A percentile compares a stretch with the other conserved stretches of the same genome.
Evolutionary conservation across 1,140 invertebrate species (phyloP).

Genomic region (Hyles vespertilio): DNA sequence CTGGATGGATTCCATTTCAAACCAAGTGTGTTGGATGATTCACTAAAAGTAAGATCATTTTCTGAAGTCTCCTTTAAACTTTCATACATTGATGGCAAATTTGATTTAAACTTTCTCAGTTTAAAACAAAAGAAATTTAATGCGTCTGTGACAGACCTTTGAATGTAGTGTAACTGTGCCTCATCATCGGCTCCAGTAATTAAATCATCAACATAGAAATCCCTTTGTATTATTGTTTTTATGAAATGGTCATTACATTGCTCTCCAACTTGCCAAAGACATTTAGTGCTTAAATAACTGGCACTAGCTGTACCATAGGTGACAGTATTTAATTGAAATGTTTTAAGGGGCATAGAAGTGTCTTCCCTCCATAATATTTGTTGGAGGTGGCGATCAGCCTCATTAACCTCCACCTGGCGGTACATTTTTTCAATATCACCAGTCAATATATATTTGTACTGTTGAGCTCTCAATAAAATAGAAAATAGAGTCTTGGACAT

Average conservation of each 20-base stretch:
- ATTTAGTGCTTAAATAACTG: neutral
- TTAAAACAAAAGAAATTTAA: no score
- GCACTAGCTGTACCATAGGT: neutral
- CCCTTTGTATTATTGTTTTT: slow-evolving; percentile 30
- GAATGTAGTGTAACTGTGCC: slow-evolving; percentile 5
- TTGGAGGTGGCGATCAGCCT: neutral
- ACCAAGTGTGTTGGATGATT: slow-evolving; percentile 30
- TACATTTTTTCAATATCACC: slow-evolving; percentile 36
- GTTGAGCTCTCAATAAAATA: slow-evolving; percentile 47
- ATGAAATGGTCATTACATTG: slow-evolving; percentile 25
- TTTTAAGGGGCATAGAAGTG: neutral
- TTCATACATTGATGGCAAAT: no score
- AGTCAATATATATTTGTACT: slow-evolving; percentile 32
- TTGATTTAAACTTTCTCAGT: no score
- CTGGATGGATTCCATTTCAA: slow-evolving; percentile 24
- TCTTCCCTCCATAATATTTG: neutral
- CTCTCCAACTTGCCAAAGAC: neutral
- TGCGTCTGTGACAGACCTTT: neutral
- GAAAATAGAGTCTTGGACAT: slow-evolving; percentile 28
- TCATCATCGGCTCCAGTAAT: slow-evolving; percentile 37
- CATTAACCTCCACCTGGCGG: neutral
- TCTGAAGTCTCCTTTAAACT: neutral
- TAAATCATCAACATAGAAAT: slow-evolving; percentile 71
- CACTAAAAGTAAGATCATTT: slow-evolving; percentile 26
- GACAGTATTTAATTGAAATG: neutral